Evolutionary conservation across 2,888 invertebrate species (phyloP), one percentile per base, ranked within the genome.

Genomic region (Drosophila austrosaltans): DNA sequence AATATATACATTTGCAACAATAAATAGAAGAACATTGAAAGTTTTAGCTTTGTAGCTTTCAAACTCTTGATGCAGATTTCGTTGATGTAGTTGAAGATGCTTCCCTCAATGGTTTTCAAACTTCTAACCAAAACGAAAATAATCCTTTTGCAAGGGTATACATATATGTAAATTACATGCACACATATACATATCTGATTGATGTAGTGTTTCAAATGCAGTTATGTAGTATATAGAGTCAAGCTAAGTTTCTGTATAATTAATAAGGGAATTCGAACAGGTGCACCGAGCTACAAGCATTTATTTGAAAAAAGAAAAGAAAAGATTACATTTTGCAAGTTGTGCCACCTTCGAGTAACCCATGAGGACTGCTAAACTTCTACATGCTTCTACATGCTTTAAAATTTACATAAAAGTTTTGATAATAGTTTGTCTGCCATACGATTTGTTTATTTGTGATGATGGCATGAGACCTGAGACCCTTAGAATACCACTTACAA

Each of bases 211-310:
- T 12, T 25, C 22, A 10, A 12, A 25, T 25, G 10, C 22, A 22
- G 25, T 25, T 48, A 25, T 25, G 22, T 48, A 48, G 22, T 48
- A 25, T 25, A 48, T 10, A 25, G 12, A 20, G 48, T 48, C 12
- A 48, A 22, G 48, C 22, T 63, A 78, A 72, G 82, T 77, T 90
- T 80, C 75, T 90, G 90, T 90, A 90, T 90, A 91, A 90, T 89
- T 90, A 91, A 90, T 91, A 81, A 88, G 90, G 87, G 90, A 90
- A 90, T 84, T 72, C 53, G 72, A 88, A 79, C 91, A 90, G 91
- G 90, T 90, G 91, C 78, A 71, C 67, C 53, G 69, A 71, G 83
- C 36, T 1, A 79, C 87, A 90, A 78, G 78, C 79, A 80, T 78
- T 86, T 76, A 82, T 86, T 85, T 86, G 82, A 80, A 90, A 90